These are phyloP conservation scores for Plectrocnemia conspersa DNA, from an alignment of 1,140 invertebrate species.

Conservation along the genomic window DNA sequence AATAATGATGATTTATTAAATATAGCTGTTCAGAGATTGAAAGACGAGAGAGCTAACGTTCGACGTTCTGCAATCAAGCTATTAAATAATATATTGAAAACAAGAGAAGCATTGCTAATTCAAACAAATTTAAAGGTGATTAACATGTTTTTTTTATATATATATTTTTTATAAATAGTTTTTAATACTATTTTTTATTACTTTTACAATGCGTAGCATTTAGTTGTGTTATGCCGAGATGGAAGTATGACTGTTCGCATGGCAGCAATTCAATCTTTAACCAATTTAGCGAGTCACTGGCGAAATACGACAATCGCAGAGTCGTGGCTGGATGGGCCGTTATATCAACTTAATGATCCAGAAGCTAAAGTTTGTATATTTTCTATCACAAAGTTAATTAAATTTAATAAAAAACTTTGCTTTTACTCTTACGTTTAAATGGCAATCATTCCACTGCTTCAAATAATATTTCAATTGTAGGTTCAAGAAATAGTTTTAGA, in stretches of 20 bases:
- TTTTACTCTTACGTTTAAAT: background rate
- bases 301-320: conserved; percentile 37
- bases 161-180: background rate
- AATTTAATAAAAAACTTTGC: background rate
- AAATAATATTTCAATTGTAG: conserved; percentile 31
- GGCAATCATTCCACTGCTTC: background rate
- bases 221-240: conserved; percentile 45
- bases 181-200: conserved; percentile 27
- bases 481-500: conserved; percentile 45
- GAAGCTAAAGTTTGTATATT: conserved; percentile 35
- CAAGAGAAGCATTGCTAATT: conserved; percentile 17
- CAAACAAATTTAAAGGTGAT: conserved; percentile 38
- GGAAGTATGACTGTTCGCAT: conserved; percentile 44
- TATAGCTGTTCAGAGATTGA: conserved; percentile 39
- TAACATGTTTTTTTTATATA: background rate
- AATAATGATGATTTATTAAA: conserved; percentile 39
- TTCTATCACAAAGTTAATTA: background rate
- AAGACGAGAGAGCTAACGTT: conserved; percentile 45
- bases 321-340: conserved; percentile 44
- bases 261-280: conserved; percentile 40
- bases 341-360: conserved; percentile 47
- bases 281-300: conserved; percentile 37
- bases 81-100: conserved; percentile 38
- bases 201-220: too few species aligned
- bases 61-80: conserved; percentile 40